Evolutionary conservation across 1,140 invertebrate genomes (phyloP).

Genomic region (Nymphalis io): DNA sequence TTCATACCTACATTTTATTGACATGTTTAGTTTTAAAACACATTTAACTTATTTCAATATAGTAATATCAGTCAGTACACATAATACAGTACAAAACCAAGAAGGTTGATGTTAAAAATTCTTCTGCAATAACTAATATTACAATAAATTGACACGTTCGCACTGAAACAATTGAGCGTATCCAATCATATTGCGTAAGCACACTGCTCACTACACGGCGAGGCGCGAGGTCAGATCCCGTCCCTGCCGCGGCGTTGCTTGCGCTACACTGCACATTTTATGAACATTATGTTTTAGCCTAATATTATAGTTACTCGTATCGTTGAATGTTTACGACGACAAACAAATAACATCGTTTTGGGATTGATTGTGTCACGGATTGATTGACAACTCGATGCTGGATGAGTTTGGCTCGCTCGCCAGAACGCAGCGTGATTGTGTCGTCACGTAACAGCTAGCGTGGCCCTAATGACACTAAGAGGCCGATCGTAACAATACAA

Average conservation of each 20-base stretch:
- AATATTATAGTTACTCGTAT: not conserved
- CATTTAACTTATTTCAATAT: too few species aligned
- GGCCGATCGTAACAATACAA: not conserved
- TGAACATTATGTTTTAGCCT: not conserved
- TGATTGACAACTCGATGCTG: not conserved
- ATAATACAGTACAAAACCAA: too few species aligned
- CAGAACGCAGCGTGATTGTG: not conserved
- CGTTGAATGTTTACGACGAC: not conserved
- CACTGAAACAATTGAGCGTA: not conserved
- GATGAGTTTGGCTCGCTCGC: too few species aligned
- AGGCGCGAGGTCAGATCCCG: not conserved
- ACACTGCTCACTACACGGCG: too few species aligned
- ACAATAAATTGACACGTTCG: not conserved
- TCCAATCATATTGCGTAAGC: constrained; percentile 1
- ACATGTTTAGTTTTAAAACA: too few species aligned
- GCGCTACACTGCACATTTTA: not conserved
- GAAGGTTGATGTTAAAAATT: not conserved
- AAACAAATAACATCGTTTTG: not conserved
- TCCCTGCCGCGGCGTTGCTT: not conserved
- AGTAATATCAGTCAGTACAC: too few species aligned
- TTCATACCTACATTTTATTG: too few species aligned
- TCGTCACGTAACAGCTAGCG: not conserved
- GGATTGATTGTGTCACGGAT: not conserved
- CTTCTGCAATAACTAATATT: not conserved
- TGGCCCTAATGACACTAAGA: not conserved